phyloP scores from a whole-genome alignment of 2,797 vertebrate genomes.

The Semotilus atromaculatus region DNA sequence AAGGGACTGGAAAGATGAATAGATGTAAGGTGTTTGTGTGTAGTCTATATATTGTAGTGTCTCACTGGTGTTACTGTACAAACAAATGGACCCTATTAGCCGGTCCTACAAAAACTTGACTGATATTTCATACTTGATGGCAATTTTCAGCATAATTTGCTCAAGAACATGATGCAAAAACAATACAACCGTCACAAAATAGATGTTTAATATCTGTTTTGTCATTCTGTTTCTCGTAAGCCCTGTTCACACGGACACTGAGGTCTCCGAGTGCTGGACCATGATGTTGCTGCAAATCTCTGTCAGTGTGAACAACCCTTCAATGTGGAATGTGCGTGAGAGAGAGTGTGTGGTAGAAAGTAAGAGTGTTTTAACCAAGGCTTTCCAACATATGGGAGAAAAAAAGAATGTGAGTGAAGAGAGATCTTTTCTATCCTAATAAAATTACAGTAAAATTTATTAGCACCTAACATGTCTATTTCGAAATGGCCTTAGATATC shows the following conservation, averaged over 20 bases:
- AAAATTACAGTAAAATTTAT: slow-evolving; percentile 22
- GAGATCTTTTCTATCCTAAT: slow-evolving; percentile 32
- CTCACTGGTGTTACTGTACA: slow-evolving; percentile 79
- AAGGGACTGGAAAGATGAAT: slow-evolving; percentile 65
- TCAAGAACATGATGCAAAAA: slow-evolving; percentile 67
- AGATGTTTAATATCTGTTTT: background rate
- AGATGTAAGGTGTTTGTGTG: slow-evolving; percentile 68
- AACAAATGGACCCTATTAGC: slow-evolving; percentile 67
- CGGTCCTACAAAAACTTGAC: slow-evolving; percentile 77
- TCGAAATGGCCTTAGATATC: slow-evolving; percentile 50
- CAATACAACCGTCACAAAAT: slow-evolving; percentile 38
- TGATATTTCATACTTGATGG: slow-evolving; percentile 80
- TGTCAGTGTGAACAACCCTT: slow-evolving; percentile 4
- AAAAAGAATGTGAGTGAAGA: slow-evolving; percentile 6
- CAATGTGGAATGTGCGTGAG: background rate
- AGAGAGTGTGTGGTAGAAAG: background rate
- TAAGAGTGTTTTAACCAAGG: slow-evolving; percentile 7
- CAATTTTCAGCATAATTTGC: slow-evolving; percentile 73
- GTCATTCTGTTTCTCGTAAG: background rate
- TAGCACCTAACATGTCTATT: slow-evolving; percentile 25
- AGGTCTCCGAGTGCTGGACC: background rate
- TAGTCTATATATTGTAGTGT: slow-evolving; percentile 76
- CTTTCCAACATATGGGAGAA: background rate
- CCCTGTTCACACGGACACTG: background rate
- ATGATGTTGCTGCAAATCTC: background rate